Evolutionary conservation across 1,140 invertebrate species (phyloP).

Genomic region (Papilio aristodemus): DNA sequence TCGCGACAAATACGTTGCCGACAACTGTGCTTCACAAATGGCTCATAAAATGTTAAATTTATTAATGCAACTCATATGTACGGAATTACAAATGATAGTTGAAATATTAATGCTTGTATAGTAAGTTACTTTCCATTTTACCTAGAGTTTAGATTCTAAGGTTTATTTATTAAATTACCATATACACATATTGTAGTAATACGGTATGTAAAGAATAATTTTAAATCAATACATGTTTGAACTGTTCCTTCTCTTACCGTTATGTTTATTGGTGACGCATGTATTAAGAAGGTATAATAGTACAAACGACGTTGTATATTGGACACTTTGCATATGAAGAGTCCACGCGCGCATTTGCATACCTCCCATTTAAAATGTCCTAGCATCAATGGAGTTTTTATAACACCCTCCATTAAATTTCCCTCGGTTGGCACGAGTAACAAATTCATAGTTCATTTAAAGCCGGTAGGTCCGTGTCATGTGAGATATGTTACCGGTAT

Average conservation of each 20-base stretch:
- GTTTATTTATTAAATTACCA: too few species aligned
- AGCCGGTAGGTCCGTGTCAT: constrained; percentile 53
- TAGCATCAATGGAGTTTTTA: constrained; percentile 58
- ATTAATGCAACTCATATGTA: constrained; percentile 9
- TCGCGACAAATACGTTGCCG: constrained; percentile 26
- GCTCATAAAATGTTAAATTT: constrained; percentile 28
- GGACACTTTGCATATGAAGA: constrained; percentile 71
- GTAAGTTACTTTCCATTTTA: too few species aligned
- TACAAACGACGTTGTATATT: constrained; percentile 48
- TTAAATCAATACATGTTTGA: constrained; percentile 32
- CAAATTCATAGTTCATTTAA: constrained; percentile 54
- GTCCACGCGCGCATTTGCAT: constrained; percentile 75
- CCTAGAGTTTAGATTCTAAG: not conserved
- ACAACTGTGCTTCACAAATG: constrained; percentile 28
- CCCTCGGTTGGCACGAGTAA: constrained; percentile 59
- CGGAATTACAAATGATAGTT: not conserved
- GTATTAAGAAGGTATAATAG: constrained; percentile 18
- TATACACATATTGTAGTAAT: too few species aligned
- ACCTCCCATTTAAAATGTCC: constrained; percentile 56
- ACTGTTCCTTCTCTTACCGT: not conserved
- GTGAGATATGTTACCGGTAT: constrained; percentile 55
- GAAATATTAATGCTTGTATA: too few species aligned
- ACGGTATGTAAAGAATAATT: not conserved
- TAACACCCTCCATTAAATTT: constrained; percentile 58
- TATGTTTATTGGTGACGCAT: not conserved